Evolutionary conservation across 2,797 vertebrate genomes (phyloP).

Genomic region (Pseudotriccus pelzelni): DNA sequence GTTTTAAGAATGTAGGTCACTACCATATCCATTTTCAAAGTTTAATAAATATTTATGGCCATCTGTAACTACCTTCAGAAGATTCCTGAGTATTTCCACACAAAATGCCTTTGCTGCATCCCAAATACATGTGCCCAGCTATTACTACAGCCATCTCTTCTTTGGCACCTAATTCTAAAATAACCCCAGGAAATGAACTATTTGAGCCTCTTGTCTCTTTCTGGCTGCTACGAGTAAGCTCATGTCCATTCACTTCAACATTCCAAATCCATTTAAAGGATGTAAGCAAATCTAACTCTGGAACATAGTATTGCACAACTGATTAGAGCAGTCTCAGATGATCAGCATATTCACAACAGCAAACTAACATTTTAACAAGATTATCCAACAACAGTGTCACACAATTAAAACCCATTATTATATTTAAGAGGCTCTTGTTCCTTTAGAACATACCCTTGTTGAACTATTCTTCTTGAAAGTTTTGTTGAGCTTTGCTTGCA

Average conservation of each 20-base stretch:
- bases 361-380: background rate
- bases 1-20: background rate
- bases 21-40: background rate
- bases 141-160: background rate
- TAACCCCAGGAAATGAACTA: background rate
- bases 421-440: background rate
- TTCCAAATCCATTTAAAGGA: background rate
- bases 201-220: background rate
- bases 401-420: background rate
- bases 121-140: background rate
- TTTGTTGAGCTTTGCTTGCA: background rate
- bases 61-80: background rate
- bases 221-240: background rate
- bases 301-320: background rate
- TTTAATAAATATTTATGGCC: slow-evolving; percentile 35
- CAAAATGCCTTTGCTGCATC: background rate
- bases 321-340: background rate
- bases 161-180: background rate
- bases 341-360: background rate
- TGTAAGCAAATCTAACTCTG: background rate
- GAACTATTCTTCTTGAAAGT: background rate
- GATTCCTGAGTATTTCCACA: background rate
- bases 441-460: background rate
- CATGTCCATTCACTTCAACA: background rate
- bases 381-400: background rate